Conservation (phyloP, 2,888 invertebrate genomes). For the Euproctis similis region DNA sequence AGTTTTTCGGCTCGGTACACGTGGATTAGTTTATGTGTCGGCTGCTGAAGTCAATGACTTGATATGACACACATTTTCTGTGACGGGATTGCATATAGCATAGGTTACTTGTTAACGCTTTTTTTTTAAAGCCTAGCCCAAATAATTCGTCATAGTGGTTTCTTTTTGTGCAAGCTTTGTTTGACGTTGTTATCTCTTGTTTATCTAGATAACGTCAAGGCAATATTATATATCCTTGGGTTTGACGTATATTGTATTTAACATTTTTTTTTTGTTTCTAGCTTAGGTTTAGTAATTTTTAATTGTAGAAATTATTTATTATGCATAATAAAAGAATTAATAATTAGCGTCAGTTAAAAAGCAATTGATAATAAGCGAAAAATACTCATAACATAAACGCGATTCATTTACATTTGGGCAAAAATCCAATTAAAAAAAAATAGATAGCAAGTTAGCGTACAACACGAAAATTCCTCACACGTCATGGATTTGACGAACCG, state of each 20-base stretch:
- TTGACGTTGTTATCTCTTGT: slow-evolving; percentile 32
- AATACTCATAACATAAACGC: too few species aligned
- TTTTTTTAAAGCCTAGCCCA: slow-evolving; percentile 38
- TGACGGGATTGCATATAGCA: slow-evolving; percentile 57
- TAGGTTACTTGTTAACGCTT: slow-evolving; percentile 33
- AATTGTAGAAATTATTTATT: too few species aligned
- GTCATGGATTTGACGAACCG: slow-evolving; percentile 19
- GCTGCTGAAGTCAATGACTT: slow-evolving; percentile 61
- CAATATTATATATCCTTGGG: slow-evolving; percentile 32
- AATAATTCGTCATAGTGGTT: slow-evolving; percentile 35
- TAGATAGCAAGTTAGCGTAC: too few species aligned
- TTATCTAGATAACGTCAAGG: slow-evolving; percentile 41
- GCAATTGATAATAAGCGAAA: too few species aligned
- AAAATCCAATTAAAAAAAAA: too few species aligned
- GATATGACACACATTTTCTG: slow-evolving; percentile 72
- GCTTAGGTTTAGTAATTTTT: too few species aligned
- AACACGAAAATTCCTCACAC: slow-evolving; percentile 16
- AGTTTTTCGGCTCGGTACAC: slow-evolving; percentile 49
- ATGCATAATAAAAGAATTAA: too few species aligned
- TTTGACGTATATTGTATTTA: slow-evolving; percentile 9
- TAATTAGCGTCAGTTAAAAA: too few species aligned
- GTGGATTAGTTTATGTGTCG: slow-evolving; percentile 62
- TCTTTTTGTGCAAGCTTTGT: slow-evolving; percentile 25
- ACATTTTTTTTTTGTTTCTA: not conserved
- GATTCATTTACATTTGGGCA: too few species aligned